A percentile compares a stretch with the other conserved stretches of the same genome.
phyloP scores from a whole-genome alignment of 2,888 invertebrate species.

The Bembecia ichneumoniformis region DNA sequence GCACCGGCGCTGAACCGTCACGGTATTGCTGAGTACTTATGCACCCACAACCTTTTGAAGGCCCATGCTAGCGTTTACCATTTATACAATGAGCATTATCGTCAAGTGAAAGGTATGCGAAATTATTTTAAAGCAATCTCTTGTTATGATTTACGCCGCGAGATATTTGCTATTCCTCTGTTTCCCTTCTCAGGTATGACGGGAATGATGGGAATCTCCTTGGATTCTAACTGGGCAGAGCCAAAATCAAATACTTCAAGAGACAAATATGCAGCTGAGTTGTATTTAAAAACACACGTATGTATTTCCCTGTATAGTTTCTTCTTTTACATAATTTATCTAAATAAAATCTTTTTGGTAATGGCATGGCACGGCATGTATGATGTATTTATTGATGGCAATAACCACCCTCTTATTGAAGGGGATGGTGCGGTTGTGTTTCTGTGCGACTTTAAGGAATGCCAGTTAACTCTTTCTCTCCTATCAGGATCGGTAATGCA shows the following conservation, averaged over 20 bases:
- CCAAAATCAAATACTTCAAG: constrained; percentile 63
- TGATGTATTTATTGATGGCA: no score
- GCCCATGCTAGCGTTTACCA: constrained; percentile 82
- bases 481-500: no score
- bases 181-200: constrained; percentile 16
- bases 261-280: constrained; percentile 74
- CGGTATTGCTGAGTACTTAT: constrained; percentile 77
- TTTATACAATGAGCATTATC: constrained; percentile 74
- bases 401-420: no score
- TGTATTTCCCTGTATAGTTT: constrained; percentile 20
- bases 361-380: no score
- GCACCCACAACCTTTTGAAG: constrained; percentile 79
- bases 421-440: no score
- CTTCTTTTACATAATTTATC: not conserved
- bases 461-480: no score
- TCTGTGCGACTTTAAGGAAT: no score
- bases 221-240: constrained; percentile 75
- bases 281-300: constrained; percentile 74
- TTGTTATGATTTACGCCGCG: no score
- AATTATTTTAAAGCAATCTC: not conserved
- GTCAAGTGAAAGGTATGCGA: constrained; percentile 16
- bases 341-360: not conserved
- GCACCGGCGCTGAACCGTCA: constrained; percentile 74
- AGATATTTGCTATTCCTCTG: not conserved
- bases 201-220: constrained; percentile 75